Evolutionary conservation across 2,113 vertebrate species (phyloP).

Genomic region (Sakesphorus luctuosus): DNA sequence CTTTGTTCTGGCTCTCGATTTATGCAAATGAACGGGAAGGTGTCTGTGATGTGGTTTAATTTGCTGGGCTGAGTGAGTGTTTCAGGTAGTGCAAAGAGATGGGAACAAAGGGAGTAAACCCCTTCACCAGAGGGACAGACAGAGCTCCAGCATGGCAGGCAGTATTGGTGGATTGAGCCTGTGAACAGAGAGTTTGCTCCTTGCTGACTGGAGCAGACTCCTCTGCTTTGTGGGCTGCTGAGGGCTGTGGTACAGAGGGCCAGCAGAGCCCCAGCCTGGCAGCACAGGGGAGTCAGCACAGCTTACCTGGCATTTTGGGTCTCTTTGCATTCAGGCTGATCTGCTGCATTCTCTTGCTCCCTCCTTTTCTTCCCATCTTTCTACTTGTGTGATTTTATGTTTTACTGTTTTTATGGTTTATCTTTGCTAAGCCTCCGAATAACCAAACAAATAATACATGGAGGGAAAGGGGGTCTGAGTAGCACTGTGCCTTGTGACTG

Average conservation of each 20-base stretch:
- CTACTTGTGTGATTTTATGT: neutral
- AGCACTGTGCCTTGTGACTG: neutral
- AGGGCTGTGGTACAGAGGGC: rapidly evolving
- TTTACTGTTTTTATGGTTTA: neutral
- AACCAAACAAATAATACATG: neutral
- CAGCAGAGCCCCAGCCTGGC: neutral
- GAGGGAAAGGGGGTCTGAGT: neutral
- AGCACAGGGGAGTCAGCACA: neutral
- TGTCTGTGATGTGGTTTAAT: neutral
- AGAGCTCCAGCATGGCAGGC: neutral
- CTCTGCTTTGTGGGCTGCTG: neutral
- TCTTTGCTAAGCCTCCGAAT: neutral
- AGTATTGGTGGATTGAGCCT: neutral
- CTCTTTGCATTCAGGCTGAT: neutral
- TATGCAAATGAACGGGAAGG: neutral
- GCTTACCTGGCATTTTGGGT: neutral
- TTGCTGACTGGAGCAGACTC: neutral
- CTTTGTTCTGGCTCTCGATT: neutral
- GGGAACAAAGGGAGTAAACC: neutral
- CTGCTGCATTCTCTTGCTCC: neutral
- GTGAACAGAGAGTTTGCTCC: neutral
- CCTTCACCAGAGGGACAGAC: neutral
- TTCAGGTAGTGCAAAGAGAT: neutral
- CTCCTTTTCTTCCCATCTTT: neutral
- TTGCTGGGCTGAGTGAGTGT: neutral